A percentile compares a stretch with the other conserved stretches of the same genome.
phyloP scores from a whole-genome alignment of 1,140 invertebrate species.

The Argopecten irradians region DNA sequence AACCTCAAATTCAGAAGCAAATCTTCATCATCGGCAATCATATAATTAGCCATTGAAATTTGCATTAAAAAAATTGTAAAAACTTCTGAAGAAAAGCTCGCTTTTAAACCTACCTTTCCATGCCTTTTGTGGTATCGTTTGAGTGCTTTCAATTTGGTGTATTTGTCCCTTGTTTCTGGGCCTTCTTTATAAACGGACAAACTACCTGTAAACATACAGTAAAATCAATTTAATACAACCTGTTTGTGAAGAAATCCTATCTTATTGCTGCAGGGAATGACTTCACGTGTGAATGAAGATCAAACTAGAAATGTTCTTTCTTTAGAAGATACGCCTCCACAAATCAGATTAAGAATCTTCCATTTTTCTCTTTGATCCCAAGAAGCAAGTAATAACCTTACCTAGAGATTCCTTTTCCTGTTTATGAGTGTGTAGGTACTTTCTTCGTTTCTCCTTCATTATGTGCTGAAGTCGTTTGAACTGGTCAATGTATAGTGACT shows the following conservation, averaged over 20 bases:
- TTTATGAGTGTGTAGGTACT: conserved; percentile 86
- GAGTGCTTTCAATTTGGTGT: conserved; percentile 88
- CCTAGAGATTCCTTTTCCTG: conserved; percentile 89
- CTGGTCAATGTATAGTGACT: conserved; percentile 90
- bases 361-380: neutral
- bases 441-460: conserved; percentile 84
- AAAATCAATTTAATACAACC: neutral
- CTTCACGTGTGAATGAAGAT: neutral
- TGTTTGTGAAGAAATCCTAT: neutral
- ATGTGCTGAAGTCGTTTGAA: conserved; percentile 86
- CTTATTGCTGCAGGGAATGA: neutral
- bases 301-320: neutral
- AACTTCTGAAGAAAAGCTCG: neutral
- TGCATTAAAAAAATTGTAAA: too few relatives aligned
- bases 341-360: neutral
- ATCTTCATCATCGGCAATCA: neutral
- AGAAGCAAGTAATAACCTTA: conserved; percentile 75
- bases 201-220: conserved; percentile 54
- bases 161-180: conserved; percentile 79
- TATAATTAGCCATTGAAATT: neutral
- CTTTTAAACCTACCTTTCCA: conserved; percentile 77
- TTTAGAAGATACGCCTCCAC: neutral
- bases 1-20: neutral
- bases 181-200: conserved; percentile 66
- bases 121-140: conserved; percentile 87